Conservation (phyloP, 2,797 vertebrate genomes). For the Gymnothorax javanicus region DNA sequence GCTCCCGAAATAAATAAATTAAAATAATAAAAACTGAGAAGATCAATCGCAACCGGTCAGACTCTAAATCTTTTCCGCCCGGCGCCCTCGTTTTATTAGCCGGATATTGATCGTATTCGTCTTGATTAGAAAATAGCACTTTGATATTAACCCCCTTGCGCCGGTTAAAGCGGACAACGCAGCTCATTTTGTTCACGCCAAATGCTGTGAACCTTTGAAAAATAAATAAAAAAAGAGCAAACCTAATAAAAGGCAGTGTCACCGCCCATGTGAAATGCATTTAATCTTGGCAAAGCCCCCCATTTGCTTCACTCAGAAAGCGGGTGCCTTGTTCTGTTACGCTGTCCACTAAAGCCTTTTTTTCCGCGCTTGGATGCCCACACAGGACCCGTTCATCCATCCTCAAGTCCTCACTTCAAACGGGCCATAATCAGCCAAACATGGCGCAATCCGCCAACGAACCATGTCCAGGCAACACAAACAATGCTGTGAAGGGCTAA, state of each 20-base stretch:
- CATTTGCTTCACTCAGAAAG: slow-evolving; percentile 37
- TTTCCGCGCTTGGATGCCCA: not conserved
- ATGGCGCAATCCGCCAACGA: no score
- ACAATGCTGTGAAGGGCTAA: no score
- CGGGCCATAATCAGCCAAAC: not conserved
- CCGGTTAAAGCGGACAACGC: not conserved
- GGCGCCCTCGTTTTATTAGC: slow-evolving; percentile 47
- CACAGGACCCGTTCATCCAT: not conserved
- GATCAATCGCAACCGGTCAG: not conserved
- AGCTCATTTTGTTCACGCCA: not conserved
- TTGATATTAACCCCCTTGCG: slow-evolving; percentile 58
- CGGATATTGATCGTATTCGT: slow-evolving; percentile 57
- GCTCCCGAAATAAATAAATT: not conserved
- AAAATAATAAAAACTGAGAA: not conserved
- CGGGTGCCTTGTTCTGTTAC: slow-evolving; percentile 42
- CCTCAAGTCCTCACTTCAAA: slow-evolving; percentile 8
- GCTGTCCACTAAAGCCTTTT: slow-evolving; percentile 43
- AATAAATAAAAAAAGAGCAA: slow-evolving; percentile 34
- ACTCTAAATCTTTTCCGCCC: slow-evolving; percentile 38
- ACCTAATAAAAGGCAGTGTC: slow-evolving; percentile 40
- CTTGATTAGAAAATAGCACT: slow-evolving; percentile 44
- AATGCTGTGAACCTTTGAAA: slow-evolving; percentile 44
- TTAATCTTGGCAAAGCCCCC: slow-evolving; percentile 49
- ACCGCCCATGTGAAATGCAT: slow-evolving; percentile 47
- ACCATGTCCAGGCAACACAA: not conserved